These are phyloP conservation scores for Aphelinus certus DNA, from an alignment of 1,140 invertebrate species.

Conservation along the genomic window DNA sequence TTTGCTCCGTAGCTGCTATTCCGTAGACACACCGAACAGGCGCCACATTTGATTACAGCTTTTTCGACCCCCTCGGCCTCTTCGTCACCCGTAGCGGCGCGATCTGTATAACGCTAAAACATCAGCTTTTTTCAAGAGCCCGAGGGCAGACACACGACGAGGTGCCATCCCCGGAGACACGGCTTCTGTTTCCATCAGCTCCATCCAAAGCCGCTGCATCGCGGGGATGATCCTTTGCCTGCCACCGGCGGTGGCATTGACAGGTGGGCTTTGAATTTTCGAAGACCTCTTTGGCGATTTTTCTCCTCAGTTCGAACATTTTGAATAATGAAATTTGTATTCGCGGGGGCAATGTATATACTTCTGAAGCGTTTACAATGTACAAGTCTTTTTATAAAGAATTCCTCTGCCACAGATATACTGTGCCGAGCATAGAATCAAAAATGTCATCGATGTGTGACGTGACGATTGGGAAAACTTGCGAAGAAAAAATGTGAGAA, in stretches of 20 bases:
- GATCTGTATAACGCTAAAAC: conserved; percentile 15
- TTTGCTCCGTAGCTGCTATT: neutral
- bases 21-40: neutral
- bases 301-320: neutral
- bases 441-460: too few species aligned
- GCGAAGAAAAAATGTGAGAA: too few species aligned
- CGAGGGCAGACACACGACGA: neutral
- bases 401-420: too few species aligned
- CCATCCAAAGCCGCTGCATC: conserved; percentile 7
- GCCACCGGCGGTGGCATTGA: neutral
- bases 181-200: neutral
- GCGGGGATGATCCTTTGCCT: conserved; percentile 19
- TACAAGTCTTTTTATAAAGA: too few species aligned
- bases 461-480: too few species aligned
- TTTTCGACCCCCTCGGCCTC: neutral
- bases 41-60: conserved; percentile 10
- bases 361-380: too few species aligned
- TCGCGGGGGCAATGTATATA: too few species aligned
- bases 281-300: neutral
- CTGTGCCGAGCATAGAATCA: too few species aligned
- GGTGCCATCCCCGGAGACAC: neutral
- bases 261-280: neutral
- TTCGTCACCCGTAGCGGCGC: neutral
- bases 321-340: neutral
- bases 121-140: conserved; percentile 9